Conservation (phyloP, 2,113 vertebrate species). For the Papio anubis region DNA sequence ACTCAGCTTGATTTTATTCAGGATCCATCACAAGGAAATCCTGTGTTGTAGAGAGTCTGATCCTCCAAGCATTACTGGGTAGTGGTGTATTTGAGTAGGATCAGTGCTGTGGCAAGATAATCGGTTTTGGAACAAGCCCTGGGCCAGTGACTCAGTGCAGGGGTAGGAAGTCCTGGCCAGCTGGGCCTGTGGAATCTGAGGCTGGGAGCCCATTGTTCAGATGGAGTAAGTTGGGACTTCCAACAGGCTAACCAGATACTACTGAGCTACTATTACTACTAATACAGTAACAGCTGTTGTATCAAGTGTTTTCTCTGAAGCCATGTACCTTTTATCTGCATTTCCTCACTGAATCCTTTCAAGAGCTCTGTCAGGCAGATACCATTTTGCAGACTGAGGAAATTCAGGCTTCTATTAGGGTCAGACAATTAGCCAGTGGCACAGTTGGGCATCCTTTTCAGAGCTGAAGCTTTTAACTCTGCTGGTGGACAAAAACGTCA, state of each 20-base stretch:
- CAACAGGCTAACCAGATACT: neutral
- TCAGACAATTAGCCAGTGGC: neutral
- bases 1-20: neutral
- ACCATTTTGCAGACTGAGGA: neutral
- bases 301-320: neutral
- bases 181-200: neutral
- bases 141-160: neutral
- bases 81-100: neutral
- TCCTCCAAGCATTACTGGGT: neutral
- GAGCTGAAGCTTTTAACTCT: neutral
- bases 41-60: neutral
- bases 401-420: neutral
- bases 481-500: neutral
- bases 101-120: neutral
- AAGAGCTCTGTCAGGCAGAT: neutral
- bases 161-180: neutral
- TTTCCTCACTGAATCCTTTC: neutral
- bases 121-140: neutral
- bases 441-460: neutral
- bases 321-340: neutral
- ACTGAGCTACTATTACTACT: neutral
- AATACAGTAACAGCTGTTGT: neutral
- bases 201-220: neutral
- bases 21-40: neutral
- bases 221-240: neutral